Base-by-base conservation (phyloP, 2,888 invertebrate genomes). In the Hoplodrina ambigua region DNA sequence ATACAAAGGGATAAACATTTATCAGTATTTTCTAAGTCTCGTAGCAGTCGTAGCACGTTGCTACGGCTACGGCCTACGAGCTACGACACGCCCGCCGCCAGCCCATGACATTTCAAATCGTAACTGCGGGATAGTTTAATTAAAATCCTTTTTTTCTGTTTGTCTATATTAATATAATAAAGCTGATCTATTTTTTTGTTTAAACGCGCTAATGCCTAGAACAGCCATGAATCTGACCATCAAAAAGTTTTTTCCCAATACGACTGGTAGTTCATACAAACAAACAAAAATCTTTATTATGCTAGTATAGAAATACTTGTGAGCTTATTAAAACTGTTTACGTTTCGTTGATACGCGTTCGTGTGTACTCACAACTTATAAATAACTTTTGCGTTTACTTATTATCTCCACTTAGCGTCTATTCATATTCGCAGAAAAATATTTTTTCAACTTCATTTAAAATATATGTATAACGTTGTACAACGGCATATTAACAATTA, bases 51-150 rank as follows among this genome's bases (percentile, higher is more conserved):
- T 78, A 78, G 77, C 77, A 56, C 20, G 10, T 11, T 37, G 70
- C 77, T 78, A 78, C 77, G 81, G 25, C 33, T 19, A 44, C 77
- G 52, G 49, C 2, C 81, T 77, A 77, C 81, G 77, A 37, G 58
- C 81, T 76, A 75, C 77, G 77, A 20, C 19, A 50, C n/a, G 19
- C 17, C 17, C 25, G 8, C 41, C 25, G 30, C 19, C 3, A 49
- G 30, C 19, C 4, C 19, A 49, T 17, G 11, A 52, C 8, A 25
- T 30, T 46, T 44, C 52, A 20, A 11, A 19, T 4, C 30, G 46
- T 52, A n/a, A 49, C 20, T 15, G 15, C 7, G 6, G 0, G 19
- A 19, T 13, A 37, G 37, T 8, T 37, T 8, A 37, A 37, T 37
- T 8, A 37, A 8, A 1, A 8, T 8, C 8, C 37, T 8, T 37